These are phyloP conservation scores for Sus cebifrons DNA, from an alignment of 2,797 vertebrate species.

Conservation along the genomic window DNA sequence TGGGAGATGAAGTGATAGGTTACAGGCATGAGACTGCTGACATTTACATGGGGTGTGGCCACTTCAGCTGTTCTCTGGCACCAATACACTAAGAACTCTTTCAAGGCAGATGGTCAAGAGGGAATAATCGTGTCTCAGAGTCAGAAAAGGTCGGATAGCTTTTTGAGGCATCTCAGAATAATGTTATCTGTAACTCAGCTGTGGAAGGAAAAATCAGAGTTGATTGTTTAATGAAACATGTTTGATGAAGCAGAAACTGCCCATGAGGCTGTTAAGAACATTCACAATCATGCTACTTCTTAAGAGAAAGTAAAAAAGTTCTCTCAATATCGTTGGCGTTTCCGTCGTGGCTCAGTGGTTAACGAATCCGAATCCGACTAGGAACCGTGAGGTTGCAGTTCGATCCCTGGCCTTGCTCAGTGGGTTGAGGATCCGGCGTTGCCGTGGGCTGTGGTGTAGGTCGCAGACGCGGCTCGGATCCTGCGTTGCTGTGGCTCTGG, in stretches of 20 bases:
- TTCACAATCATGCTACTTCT: neutral
- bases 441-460: too few species aligned
- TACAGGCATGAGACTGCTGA: neutral
- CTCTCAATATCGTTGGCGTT: neutral
- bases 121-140: neutral
- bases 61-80: neutral
- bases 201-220: neutral
- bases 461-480: too few species aligned
- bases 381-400: too few species aligned
- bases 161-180: neutral
- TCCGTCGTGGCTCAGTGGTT: too few species aligned
- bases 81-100: neutral
- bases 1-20: neutral
- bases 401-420: too few species aligned
- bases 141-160: neutral
- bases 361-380: too few species aligned
- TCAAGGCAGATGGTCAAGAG: neutral
- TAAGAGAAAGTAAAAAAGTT: neutral
- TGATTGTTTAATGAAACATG: neutral
- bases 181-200: neutral
- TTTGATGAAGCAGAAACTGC: neutral
- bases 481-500: too few species aligned
- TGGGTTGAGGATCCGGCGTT: too few species aligned
- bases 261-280: neutral
- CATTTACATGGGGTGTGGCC: neutral